These are phyloP conservation scores for Dryocosmus kuriphilus DNA, from an alignment of 2,888 invertebrate species.

Conservation along the genomic window DNA sequence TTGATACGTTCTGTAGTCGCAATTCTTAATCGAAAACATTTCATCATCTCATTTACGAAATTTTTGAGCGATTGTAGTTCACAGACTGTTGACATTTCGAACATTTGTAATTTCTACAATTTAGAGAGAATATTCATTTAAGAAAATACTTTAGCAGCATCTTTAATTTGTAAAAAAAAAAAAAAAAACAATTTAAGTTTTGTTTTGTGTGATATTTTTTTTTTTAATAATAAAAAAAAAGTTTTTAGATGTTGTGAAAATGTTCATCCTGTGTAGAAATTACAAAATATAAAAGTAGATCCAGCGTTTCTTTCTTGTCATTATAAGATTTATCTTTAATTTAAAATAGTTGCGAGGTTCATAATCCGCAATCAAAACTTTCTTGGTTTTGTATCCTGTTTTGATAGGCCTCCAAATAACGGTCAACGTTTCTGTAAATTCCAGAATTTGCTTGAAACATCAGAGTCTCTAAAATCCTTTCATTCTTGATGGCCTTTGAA, in stretches of 20 bases:
- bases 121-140: neutral
- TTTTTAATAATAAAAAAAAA: neutral
- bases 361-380: constrained; percentile 87
- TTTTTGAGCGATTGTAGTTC: constrained; percentile 32
- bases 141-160: constrained; percentile 4
- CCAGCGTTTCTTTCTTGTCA: neutral
- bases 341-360: neutral
- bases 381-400: constrained; percentile 93
- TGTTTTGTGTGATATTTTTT: neutral
- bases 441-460: constrained; percentile 96
- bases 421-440: constrained; percentile 94
- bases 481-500: constrained; percentile 95
- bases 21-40: neutral
- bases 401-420: constrained; percentile 91
- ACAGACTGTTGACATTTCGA: neutral
- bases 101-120: constrained; percentile 35
- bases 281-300: constrained; percentile 2
- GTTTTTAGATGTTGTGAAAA: neutral
- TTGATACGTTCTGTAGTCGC: neutral
- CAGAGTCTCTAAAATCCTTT: constrained; percentile 92
- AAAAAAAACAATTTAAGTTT: neutral
- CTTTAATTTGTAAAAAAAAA: neutral
- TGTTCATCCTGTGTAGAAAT: constrained; percentile 8
- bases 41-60: constrained; percentile 5
- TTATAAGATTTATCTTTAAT: neutral